Evolutionary conservation across 92 coral and sea anemone genomes (phyloP).

Genomic region (Porites divaricata): DNA sequence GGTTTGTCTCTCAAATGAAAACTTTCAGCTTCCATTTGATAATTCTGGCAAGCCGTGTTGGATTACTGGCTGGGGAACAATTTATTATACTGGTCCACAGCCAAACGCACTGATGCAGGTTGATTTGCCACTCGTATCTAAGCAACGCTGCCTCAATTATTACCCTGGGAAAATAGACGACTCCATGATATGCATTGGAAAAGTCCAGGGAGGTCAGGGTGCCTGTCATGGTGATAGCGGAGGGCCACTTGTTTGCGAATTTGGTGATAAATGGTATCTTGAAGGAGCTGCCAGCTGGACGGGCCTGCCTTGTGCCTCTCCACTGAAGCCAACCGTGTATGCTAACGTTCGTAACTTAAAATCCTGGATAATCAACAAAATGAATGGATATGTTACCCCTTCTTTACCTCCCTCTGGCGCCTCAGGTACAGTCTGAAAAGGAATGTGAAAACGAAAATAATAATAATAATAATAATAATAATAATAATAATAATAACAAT

Average conservation of each 20-base stretch:
- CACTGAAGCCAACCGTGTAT: slow-evolving; percentile 13
- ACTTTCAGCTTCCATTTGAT: slow-evolving; percentile 23
- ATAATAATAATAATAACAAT: no score
- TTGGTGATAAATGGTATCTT: slow-evolving; percentile 53
- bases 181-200: slow-evolving; percentile 31
- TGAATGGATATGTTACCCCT: background rate
- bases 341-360: slow-evolving; percentile 24
- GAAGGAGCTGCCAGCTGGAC: slow-evolving; percentile 51
- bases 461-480: no score
- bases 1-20: slow-evolving; percentile 8
- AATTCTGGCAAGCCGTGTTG: slow-evolving; percentile 15
- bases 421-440: no score
- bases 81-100: background rate
- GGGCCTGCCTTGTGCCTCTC: background rate
- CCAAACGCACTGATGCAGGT: slow-evolving; percentile 27
- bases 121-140: slow-evolving; percentile 12
- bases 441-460: no score
- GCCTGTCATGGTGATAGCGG: slow-evolving; percentile 32
- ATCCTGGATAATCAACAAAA: slow-evolving; percentile 21
- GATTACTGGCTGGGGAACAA: slow-evolving; percentile 41
- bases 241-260: slow-evolving; percentile 64
- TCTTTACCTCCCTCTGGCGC: background rate
- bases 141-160: background rate
- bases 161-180: slow-evolving; percentile 10
- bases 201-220: slow-evolving; percentile 3